These are phyloP conservation scores for Zoanthus sansibaricus DNA, from an alignment of 92 coral and sea anemone genomes.

Conservation along the genomic window DNA sequence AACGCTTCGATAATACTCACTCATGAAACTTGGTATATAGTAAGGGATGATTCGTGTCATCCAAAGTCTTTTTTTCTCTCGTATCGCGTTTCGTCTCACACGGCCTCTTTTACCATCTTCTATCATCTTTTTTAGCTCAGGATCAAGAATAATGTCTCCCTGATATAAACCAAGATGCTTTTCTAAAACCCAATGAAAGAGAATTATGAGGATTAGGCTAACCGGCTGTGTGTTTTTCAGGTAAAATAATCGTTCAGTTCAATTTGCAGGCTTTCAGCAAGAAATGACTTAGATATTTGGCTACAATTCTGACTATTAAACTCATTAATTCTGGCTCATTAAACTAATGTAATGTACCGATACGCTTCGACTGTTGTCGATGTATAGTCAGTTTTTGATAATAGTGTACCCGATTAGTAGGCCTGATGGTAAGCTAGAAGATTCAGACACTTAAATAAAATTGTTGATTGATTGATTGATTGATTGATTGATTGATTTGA, in stretches of 20 bases:
- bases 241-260: background rate
- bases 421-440: too few species aligned
- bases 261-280: too few species aligned
- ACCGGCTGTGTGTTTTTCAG: background rate
- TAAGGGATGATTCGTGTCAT: conserved; percentile 71
- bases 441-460: too few species aligned
- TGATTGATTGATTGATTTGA: too few species aligned
- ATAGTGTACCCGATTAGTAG: too few species aligned
- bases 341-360: too few species aligned
- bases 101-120: conserved; percentile 37
- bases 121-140: conserved; percentile 63
- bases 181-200: conserved; percentile 27
- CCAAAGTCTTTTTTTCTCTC: conserved; percentile 76
- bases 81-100: conserved; percentile 70
- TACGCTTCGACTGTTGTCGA: too few species aligned
- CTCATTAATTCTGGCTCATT: too few species aligned
- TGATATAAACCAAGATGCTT: conserved; percentile 63
- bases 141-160: conserved; percentile 79
- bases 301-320: too few species aligned
- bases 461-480: too few species aligned
- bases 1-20: conserved; percentile 36
- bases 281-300: too few species aligned
- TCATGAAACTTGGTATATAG: conserved; percentile 56
- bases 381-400: too few species aligned
- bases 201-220: background rate